phyloP scores from a whole-genome alignment of 2,888 invertebrate species.

The Himalopsyche anomala region DNA sequence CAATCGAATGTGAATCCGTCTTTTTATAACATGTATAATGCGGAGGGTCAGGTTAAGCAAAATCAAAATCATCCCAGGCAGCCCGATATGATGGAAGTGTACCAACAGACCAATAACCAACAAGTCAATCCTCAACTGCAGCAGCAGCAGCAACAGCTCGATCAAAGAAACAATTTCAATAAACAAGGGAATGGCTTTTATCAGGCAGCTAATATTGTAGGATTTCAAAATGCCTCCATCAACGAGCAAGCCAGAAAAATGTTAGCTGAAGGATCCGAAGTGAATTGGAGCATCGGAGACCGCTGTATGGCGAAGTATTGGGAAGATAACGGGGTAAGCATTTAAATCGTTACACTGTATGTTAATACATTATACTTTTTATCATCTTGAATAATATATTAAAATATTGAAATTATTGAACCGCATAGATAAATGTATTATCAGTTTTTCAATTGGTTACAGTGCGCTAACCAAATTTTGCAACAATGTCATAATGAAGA shows the following conservation, averaged over 20 bases:
- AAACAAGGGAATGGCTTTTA: slow-evolving; percentile 69
- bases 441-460: too few relatives aligned
- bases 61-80: slow-evolving; percentile 55
- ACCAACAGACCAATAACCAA: slow-evolving; percentile 49
- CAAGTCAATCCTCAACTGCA: slow-evolving; percentile 6
- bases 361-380: slow-evolving; percentile 48
- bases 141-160: slow-evolving; percentile 32
- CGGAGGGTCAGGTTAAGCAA: slow-evolving; percentile 56
- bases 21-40: slow-evolving; percentile 58
- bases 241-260: slow-evolving; percentile 76
- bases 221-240: slow-evolving; percentile 76
- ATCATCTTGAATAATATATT: too few relatives aligned
- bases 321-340: slow-evolving; percentile 90
- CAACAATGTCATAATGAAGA: too few relatives aligned
- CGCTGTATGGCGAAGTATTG: slow-evolving; percentile 93
- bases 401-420: too few relatives aligned
- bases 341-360: slow-evolving; percentile 49
- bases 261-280: slow-evolving; percentile 75
- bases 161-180: slow-evolving; percentile 65
- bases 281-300: slow-evolving; percentile 87
- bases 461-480: too few relatives aligned
- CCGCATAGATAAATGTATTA: too few relatives aligned
- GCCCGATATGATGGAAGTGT: slow-evolving; percentile 57
- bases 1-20: slow-evolving; percentile 56
- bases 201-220: slow-evolving; percentile 73